Base-by-base conservation (phyloP, 2,888 invertebrate genomes). In the Resseliella maxima region DNA sequence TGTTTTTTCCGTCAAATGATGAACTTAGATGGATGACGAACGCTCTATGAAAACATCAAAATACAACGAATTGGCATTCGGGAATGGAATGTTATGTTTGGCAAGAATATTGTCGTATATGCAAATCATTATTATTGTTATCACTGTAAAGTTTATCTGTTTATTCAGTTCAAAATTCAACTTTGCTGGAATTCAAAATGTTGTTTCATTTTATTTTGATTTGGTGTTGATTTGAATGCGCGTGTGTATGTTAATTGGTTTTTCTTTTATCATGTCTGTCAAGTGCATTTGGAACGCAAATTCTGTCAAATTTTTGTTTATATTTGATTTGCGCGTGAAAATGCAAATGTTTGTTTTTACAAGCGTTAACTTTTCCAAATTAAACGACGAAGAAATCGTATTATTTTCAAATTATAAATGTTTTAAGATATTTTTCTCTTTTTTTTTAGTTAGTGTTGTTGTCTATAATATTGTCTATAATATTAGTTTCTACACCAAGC, bases 71-170 rank as follows among this genome's bases (percentile, higher is more conserved):
- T 59, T 59, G 1, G 59, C 24, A 59, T 59, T 59, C 6, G 10
- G 0, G 6, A 59, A 10, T 59, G 59, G 59, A 5, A 24, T 24
- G 24, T 50, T 18, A 50, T 50, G 50, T 50, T 50, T 50, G 59
- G 3, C 5, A 2, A 24, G n/a, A 1, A 24, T 59, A 59, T 50
- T 50, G 24, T 59, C 59, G 59, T 59, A 59, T 59, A 59, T 59
- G 59, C 59, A 59, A 59, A 59, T 59, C 59, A 24, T 24, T 59
- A 24, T 59, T 59, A 59, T 59, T 59, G 59, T 59, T 59, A 59
- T 59, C 24, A 59, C 24, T 59, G 2, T 24, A 24, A 59, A 59
- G 59, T 59, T 59, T 59, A 59, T 59, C 59, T 59, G 59, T 59
- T 59, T 59, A 24, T 15, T 59, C 59, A 59, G 59, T 59, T 59